These are phyloP conservation scores for Oceanites oceanicus DNA, from an alignment of 2,113 vertebrate genomes.

Conservation along the genomic window DNA sequence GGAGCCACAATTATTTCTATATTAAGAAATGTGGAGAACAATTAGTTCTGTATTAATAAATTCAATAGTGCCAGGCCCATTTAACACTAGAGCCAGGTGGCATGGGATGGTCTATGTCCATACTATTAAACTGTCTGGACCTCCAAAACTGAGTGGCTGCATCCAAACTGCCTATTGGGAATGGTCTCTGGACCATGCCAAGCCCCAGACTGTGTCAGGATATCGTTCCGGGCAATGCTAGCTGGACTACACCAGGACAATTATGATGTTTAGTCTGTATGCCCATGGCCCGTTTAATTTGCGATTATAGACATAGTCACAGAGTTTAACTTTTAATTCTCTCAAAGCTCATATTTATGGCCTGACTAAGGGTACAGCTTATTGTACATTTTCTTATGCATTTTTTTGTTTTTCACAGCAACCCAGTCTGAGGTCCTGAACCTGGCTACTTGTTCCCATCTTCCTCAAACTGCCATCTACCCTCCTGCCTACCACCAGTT, in stretches of 20 bases:
- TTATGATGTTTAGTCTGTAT: neutral
- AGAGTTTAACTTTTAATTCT: neutral
- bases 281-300: neutral
- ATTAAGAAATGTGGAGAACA: neutral
- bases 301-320: neutral
- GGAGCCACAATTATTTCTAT: neutral
- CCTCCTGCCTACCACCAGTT: neutral
- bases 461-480: neutral
- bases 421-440: neutral
- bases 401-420: neutral
- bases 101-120: too few species aligned
- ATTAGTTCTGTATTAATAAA: neutral
- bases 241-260: neutral
- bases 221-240: neutral
- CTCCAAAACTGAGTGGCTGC: neutral
- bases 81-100: neutral
- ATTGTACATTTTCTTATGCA: neutral
- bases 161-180: neutral
- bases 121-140: neutral
- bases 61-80: neutral
- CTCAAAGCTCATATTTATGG: neutral
- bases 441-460: neutral
- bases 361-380: neutral
- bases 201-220: neutral
- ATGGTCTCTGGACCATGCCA: fast-evolving